phyloP scores from a whole-genome alignment of 1,140 invertebrate species.

The Ooceraea biroi region DNA sequence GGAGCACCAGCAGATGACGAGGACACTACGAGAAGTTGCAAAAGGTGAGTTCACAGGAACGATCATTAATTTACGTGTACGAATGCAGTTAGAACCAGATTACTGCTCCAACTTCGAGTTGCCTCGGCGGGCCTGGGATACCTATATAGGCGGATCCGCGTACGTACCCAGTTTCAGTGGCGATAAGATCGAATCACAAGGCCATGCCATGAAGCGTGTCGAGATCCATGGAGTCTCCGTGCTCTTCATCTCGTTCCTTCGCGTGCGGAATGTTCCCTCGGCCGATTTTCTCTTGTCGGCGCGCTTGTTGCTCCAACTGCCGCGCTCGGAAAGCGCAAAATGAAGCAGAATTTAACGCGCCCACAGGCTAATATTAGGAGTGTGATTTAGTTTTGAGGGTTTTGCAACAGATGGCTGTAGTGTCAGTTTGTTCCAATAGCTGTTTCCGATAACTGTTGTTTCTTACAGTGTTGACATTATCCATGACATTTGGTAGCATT shows the following conservation, averaged over 20 bases:
- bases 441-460: no score
- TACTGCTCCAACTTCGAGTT: not conserved
- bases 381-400: no score
- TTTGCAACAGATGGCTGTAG: no score
- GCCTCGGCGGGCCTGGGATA: not conserved
- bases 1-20: constrained; percentile 85
- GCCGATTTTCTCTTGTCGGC: constrained; percentile 36
- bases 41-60: constrained; percentile 82
- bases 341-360: constrained; percentile 41
- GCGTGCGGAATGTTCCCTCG: not conserved
- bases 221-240: constrained; percentile 7
- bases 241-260: not conserved
- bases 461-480: no score
- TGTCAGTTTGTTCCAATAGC: no score
- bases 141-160: constrained; percentile 24
- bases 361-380: no score
- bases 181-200: constrained; percentile 51
- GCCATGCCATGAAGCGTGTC: constrained; percentile 15
- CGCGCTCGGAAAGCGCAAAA: constrained; percentile 7
- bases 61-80: constrained; percentile 1
- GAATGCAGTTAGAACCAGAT: no score
- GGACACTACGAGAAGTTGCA: constrained; percentile 84
- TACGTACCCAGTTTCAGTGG: constrained; percentile 8
- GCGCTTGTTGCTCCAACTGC: not conserved
- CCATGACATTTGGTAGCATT: no score